Percentiles rank a stretch among this genome's conserved stretches.
Conservation (phyloP, 2,888 invertebrate genomes). For the Geotrupes spiniger region DNA sequence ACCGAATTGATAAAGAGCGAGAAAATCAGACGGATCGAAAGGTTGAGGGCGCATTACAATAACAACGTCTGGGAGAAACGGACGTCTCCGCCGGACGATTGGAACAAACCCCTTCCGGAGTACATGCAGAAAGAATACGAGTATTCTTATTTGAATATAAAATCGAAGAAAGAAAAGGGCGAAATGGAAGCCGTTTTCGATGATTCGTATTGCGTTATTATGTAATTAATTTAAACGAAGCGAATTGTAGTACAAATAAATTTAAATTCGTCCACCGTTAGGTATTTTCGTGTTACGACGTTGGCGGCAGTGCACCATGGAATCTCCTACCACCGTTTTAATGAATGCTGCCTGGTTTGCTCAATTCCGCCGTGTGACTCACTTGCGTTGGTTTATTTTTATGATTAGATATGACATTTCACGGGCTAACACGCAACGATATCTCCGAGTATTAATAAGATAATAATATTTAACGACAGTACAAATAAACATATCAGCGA, state of each 20-base stretch:
- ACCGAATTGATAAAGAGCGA: slow-evolving; percentile 70
- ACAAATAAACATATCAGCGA: slow-evolving; percentile 43
- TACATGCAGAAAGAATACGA: slow-evolving; percentile 68
- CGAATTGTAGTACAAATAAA: slow-evolving; percentile 6
- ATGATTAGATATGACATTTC: slow-evolving; percentile 22
- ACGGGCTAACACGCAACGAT: slow-evolving; percentile 17
- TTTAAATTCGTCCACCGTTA: slow-evolving; percentile 4
- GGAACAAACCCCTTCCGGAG: slow-evolving; percentile 78
- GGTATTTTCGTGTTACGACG: slow-evolving; percentile 4
- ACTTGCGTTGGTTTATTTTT: slow-evolving; percentile 22
- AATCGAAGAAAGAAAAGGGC: slow-evolving; percentile 61
- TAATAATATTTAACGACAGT: slow-evolving; percentile 27
- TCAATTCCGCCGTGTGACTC: slow-evolving; percentile 25
- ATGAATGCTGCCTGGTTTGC: no score
- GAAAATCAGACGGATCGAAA: slow-evolving; percentile 57
- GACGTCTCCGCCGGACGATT: slow-evolving; percentile 71
- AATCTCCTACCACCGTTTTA: slow-evolving; percentile 12
- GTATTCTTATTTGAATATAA: slow-evolving; percentile 62
- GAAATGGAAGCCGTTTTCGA: slow-evolving; percentile 35
- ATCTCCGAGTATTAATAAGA: slow-evolving; percentile 22
- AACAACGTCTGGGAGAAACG: slow-evolving; percentile 82
- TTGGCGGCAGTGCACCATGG: slow-evolving; percentile 11
- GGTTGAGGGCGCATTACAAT: slow-evolving; percentile 65
- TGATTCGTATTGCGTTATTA: slow-evolving; percentile 35
- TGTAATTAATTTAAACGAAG: no score